Base-by-base conservation (phyloP, 1,140 invertebrate genomes). In the Eumaeus atala region DNA sequence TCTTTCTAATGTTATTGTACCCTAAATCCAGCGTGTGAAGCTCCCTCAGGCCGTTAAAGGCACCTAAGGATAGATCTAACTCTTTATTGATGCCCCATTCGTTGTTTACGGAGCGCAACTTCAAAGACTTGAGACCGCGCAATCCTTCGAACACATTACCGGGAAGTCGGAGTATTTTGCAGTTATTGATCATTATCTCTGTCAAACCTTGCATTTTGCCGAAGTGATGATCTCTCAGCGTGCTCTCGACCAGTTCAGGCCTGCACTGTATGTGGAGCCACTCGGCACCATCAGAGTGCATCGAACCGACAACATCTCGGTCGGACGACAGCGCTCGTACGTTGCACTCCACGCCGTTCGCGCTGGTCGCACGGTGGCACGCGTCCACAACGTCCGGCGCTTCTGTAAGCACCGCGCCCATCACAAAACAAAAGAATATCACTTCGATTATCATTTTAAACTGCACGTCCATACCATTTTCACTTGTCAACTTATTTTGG, bases 91-190 rank as follows among this genome's bases (percentile, higher is more conserved):
- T 83, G 18, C 89, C 90, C 92, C 92, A 94, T 35, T 91, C 90
- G 3, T 88, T 85, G 70, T 95, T 95, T 60, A 90, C 89, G 9
- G 93, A 91, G 58, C 91, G 90, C 33, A 95, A 84, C 9, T 88
- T 89, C 12, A 95, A 82, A 10, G 90, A 89, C 67, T 93, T 93
- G 11, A 95, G 85, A n/a, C 92, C 91, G 38, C 87, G 76, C 0
- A 95, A 80, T 2, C 93, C 92, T 57, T 92, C 90, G 68, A 95
- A 94, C 5, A 92, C 90, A 34, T 90, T 91, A 9, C 90, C 88
- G 0, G 93, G 92, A 48, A 95, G 80, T 11, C 91, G 89, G 9
- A 93, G 80, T 44, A 95, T 87, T 74, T 95, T 95, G 82, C 94
- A 95, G 48, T 90, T 89, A 56, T 92, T 89, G 54, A 95, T 87